Evolutionary conservation across 2,797 vertebrate species (phyloP).

Genomic region (Cottoperca gobio): DNA sequence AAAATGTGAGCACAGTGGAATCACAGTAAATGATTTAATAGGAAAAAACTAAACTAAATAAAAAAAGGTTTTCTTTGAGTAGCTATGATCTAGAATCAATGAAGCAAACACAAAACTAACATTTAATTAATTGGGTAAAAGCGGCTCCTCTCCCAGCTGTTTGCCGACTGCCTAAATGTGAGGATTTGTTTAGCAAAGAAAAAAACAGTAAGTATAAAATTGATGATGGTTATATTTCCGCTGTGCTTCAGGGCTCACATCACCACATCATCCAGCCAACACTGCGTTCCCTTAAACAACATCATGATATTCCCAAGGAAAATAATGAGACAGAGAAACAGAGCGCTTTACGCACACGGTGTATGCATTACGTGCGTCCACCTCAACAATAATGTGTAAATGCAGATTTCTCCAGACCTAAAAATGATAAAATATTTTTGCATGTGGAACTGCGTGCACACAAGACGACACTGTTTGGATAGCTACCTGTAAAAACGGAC

Average conservation of each 20-base stretch:
- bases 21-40: background rate
- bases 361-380: too few relatives aligned
- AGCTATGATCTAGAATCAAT: background rate
- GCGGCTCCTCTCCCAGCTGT: background rate
- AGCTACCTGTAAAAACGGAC: background rate
- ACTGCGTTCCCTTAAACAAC: background rate
- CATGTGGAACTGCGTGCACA: too few relatives aligned
- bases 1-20: background rate
- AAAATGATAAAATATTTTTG: too few relatives aligned
- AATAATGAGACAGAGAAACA: constrained; percentile 2
- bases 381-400: background rate
- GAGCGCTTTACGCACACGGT: background rate
- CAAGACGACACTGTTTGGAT: background rate
- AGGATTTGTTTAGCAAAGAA: background rate
- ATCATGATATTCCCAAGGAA: background rate
- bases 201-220: background rate
- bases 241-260: constrained; percentile 19
- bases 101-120: background rate
- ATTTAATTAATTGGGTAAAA: background rate
- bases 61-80: background rate
- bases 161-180: constrained; percentile 12
- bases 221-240: constrained; percentile 37
- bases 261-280: constrained; percentile 23
- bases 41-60: background rate
- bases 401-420: background rate